Percentiles rank a stretch among this genome's conserved stretches.
Evolutionary conservation across 2,888 invertebrate species (phyloP).

Genomic region (Cerastis rubricosa): DNA sequence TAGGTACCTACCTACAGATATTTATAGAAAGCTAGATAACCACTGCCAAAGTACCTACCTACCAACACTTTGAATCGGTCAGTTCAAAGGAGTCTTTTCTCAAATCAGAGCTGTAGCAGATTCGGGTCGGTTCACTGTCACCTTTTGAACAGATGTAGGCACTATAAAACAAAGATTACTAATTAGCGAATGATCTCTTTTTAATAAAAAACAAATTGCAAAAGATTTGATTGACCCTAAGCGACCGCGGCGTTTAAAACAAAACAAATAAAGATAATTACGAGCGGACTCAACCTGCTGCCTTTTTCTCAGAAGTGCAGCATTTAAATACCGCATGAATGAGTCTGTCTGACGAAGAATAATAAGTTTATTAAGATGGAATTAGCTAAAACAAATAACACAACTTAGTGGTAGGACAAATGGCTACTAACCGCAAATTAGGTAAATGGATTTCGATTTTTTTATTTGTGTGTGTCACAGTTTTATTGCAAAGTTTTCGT

Average conservation of each 20-base stretch:
- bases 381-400: conserved; percentile 14
- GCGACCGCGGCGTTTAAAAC: conserved; percentile 30
- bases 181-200: conserved; percentile 36
- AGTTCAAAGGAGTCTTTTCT: neutral
- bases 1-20: neutral
- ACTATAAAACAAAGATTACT: conserved; percentile 26
- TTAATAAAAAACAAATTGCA: neutral
- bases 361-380: conserved; percentile 24
- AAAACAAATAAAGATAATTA: conserved; percentile 42
- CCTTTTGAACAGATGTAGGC: neutral
- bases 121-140: neutral
- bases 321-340: conserved; percentile 51
- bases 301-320: conserved; percentile 45
- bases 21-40: neutral
- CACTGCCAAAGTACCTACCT: neutral
- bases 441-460: neutral
- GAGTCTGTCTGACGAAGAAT: conserved; percentile 24
- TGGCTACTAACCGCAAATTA: conserved; percentile 10
- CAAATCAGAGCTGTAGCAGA: neutral
- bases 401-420: neutral
- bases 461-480: neutral
- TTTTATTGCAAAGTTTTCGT: neutral
- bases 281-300: conserved; percentile 22
- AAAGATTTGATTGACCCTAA: conserved; percentile 49
- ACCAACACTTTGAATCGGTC: neutral